These are phyloP conservation scores for Ianthella basta DNA, from an alignment of 37 sponge, comb jelly and placozoan species.

Conservation along the genomic window DNA sequence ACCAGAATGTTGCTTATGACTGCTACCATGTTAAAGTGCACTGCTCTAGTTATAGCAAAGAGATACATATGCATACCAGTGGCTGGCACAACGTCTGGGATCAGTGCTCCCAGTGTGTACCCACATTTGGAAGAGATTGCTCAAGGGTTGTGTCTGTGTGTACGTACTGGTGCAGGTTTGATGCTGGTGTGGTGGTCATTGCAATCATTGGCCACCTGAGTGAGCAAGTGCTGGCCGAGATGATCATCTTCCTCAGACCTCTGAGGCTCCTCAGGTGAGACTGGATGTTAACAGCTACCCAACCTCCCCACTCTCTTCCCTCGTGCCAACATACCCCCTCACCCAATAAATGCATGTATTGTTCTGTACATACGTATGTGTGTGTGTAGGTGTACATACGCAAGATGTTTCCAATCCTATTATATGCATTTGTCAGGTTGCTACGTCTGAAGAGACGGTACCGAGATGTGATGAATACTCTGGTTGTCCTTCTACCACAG, in stretches of 20 bases:
- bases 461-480: conserved; percentile 70
- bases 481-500: conserved; percentile 66
- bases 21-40: no score
- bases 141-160: not conserved
- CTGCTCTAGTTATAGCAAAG: no score
- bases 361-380: conserved; percentile 4
- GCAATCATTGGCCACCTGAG: conserved; percentile 30
- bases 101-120: no score
- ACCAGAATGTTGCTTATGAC: no score
- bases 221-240: not conserved
- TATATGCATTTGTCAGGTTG: conserved; percentile 42
- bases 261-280: conserved; percentile 37
- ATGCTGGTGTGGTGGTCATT: conserved; percentile 38
- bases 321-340: no score
- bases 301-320: no score
- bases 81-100: no score
- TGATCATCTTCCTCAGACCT: conserved; percentile 33
- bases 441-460: conserved; percentile 77
- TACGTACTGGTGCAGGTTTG: conserved; percentile 20
- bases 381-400: not conserved
- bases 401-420: not conserved
- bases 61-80: no score
- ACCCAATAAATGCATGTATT: not conserved
- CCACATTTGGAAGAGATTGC: not conserved
- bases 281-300: no score